Base-by-base conservation (phyloP, 92 coral and sea anemone species). In the Siderastrea siderea region DNA sequence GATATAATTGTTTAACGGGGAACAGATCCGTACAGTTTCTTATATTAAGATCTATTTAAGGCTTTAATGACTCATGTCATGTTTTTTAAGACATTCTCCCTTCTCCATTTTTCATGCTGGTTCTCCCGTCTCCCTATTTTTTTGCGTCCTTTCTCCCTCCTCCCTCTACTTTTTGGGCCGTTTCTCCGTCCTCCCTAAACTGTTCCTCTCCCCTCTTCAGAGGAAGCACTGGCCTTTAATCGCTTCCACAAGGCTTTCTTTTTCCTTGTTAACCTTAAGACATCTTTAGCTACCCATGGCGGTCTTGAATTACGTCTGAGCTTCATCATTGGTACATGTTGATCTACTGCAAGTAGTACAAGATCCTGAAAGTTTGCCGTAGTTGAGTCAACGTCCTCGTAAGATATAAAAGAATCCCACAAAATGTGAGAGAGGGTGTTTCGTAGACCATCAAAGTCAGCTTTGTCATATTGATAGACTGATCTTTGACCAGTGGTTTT, bases 291-390 rank as follows among this genome's bases (percentile, higher is more conserved):
- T 68, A 89, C 78, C 81, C 89, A 84, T 3, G 78, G 93, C 2
- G 93, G 86, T 78, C 93, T 90, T n/a, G 89, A 84, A 9, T 73
- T 78, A 45, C 74, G 81, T 89, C 86, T 78, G 1, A 78, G 93
- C 47, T 84, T 89, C 77, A 48, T 84, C 46, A 3, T 59, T 59
- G 82, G 81, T 1, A 89, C 80, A 71, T 83, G 79, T 43, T 71
- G 69, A 46, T 55, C n/a, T 4, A 83, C 79, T 26, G 87, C 87
- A 43, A 79, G 57, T 0, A 83, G 47, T 70, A 82, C 9, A 3
- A 51, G 78, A 55, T 82, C 87, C 68, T 82, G 78, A 57, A 82
- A 70, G 38, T 74, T 66, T 49, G 81, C 80, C 65, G 49, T 54
- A 81, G 83, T 81, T n/a, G 87, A 74, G 77, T 88, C 76, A 51